Evolutionary conservation across 2,113 vertebrate genomes (phyloP).

Genomic region (Menura novaehollandiae): DNA sequence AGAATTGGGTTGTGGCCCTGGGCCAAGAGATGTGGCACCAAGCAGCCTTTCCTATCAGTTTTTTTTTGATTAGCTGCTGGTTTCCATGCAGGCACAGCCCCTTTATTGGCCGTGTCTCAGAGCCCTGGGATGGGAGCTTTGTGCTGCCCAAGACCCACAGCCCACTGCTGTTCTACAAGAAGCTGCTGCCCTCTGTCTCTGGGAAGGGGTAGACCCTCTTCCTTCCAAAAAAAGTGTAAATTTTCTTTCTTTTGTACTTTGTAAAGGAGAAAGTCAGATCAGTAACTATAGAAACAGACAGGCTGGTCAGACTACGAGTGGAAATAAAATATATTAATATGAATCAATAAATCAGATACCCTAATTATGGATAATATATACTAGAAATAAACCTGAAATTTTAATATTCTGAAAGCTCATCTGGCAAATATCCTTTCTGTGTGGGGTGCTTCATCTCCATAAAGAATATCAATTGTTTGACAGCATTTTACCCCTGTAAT

Average conservation of each 20-base stretch:
- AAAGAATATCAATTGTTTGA: background rate
- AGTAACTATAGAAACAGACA: background rate
- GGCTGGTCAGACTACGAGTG: background rate
- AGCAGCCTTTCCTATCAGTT: background rate
- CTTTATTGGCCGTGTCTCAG: rapidly evolving
- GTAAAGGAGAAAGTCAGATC: background rate
- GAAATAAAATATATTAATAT: background rate
- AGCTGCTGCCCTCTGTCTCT: background rate
- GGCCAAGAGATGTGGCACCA: background rate
- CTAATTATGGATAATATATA: background rate
- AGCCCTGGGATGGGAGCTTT: background rate
- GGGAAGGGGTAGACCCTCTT: background rate
- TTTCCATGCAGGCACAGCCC: background rate
- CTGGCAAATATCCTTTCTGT: background rate
- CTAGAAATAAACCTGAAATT: background rate
- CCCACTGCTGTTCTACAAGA: background rate
- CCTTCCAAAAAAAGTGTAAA: background rate
- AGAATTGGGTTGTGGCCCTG: background rate
- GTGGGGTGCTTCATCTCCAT: background rate
- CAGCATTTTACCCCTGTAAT: background rate
- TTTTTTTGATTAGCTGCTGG: background rate
- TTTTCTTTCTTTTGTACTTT: background rate
- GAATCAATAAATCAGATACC: background rate
- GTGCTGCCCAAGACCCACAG: rapidly evolving
- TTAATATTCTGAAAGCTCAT: background rate